phyloP scores from a whole-genome alignment of 1,140 invertebrate species.

The Solenopsis invicta region DNA sequence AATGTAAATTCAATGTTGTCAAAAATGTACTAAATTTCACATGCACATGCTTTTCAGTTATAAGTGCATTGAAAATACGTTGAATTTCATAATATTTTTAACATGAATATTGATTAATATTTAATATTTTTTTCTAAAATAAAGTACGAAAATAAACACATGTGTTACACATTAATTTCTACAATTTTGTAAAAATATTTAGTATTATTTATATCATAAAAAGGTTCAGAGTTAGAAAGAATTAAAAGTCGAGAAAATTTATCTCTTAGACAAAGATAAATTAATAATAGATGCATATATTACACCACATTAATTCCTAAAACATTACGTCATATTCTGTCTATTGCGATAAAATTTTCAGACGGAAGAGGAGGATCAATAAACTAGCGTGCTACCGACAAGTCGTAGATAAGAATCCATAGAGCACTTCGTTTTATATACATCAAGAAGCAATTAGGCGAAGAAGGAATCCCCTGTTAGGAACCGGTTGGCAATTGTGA shows the following conservation, averaged over 20 bases:
- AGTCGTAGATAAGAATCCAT: conserved; percentile 30
- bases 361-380: background rate
- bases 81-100: too few species aligned
- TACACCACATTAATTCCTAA: background rate
- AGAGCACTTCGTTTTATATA: conserved; percentile 27
- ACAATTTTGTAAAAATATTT: background rate
- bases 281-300: background rate
- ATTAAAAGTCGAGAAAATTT: background rate
- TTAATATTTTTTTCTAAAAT: background rate
- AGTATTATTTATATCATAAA: background rate
- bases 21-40: too few species aligned
- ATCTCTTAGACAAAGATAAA: background rate
- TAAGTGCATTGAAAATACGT: too few species aligned
- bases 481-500: conserved; percentile 21
- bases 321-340: background rate
- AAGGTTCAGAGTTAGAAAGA: background rate
- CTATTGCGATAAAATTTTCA: conserved; percentile 5
- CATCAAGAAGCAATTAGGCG: conserved; percentile 41
- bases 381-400: background rate
- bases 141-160: background rate
- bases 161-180: background rate
- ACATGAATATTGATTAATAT: background rate
- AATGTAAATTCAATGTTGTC: too few species aligned
- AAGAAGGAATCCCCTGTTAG: conserved; percentile 22
- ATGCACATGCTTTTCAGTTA: too few species aligned